A percentile compares a stretch with the other conserved stretches of the same genome.
Conservation (phyloP, 64 coral and sea anemone genomes). For the Orbicella faveolata region DNA sequence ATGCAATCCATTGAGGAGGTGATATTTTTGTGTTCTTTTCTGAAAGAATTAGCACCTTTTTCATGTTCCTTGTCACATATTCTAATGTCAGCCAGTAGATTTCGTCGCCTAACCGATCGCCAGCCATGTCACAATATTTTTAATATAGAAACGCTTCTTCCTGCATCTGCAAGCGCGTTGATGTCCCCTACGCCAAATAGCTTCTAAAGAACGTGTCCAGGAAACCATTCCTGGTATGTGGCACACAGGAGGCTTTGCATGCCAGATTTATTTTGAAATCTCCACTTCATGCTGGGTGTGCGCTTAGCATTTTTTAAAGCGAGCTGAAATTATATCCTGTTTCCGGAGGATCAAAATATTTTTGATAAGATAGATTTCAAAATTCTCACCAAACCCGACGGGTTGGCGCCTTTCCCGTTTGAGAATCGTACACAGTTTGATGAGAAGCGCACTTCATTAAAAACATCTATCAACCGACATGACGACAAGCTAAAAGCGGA, state of each 20-base stretch:
- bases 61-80: constrained; percentile 95
- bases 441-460: background rate
- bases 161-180: background rate
- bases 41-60: constrained; percentile 99
- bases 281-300: background rate
- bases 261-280: constrained; percentile 1
- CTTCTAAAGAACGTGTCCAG: constrained; percentile 14
- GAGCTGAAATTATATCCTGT: background rate
- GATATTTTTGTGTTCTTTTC: constrained; percentile 97
- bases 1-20: constrained; percentile 97
- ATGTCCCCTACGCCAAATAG: constrained; percentile 10
- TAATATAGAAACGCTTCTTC: constrained; percentile 49
- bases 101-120: constrained; percentile 65
- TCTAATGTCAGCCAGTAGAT: constrained; percentile 75
- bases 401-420: background rate
- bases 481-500: background rate
- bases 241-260: background rate
- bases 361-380: constrained; percentile 1
- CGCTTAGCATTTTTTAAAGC: background rate
- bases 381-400: constrained; percentile 13
- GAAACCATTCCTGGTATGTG: constrained; percentile 15
- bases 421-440: background rate
- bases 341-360: constrained; percentile 9
- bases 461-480: background rate
- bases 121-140: constrained; percentile 62